These are phyloP conservation scores for Cephalopholis sonnerati DNA, from an alignment of 2,113 vertebrate genomes.

Conservation along the genomic window DNA sequence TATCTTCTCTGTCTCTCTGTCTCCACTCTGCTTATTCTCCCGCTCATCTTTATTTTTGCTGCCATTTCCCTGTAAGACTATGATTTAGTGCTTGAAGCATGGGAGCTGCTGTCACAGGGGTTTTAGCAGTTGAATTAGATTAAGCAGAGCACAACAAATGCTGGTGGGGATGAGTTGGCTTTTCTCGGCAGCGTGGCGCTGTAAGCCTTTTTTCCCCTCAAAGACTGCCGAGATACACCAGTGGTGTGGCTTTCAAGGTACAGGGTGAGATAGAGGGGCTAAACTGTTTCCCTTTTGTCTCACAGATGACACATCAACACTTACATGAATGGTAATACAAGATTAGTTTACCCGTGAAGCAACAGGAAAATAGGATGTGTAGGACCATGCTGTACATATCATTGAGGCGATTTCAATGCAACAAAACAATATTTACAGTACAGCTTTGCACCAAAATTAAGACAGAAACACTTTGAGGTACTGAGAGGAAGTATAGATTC, in stretches of 20 bases:
- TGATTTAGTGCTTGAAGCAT: slow-evolving; percentile 69
- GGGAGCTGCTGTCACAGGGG: slow-evolving; percentile 62
- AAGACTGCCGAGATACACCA: slow-evolving; percentile 57
- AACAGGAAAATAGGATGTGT: slow-evolving; percentile 39
- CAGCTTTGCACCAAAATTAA: slow-evolving; percentile 41
- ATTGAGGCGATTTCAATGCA: slow-evolving; percentile 35
- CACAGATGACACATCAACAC: slow-evolving; percentile 59
- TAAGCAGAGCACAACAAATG: slow-evolving; percentile 78
- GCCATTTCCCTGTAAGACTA: slow-evolving; percentile 41
- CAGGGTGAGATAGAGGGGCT: slow-evolving; percentile 45
- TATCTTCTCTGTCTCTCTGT: slow-evolving; percentile 36
- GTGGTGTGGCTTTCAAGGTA: slow-evolving; percentile 71
- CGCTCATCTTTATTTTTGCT: slow-evolving; percentile 32
- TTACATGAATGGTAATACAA: slow-evolving; percentile 51
- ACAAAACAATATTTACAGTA: slow-evolving; percentile 20
- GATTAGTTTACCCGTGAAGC: slow-evolving; percentile 54
- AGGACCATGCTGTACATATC: slow-evolving; percentile 8
- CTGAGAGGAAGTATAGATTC: slow-evolving; percentile 32
- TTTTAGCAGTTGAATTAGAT: slow-evolving; percentile 77
- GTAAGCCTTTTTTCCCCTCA: slow-evolving; percentile 69
- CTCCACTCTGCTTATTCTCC: slow-evolving; percentile 41
- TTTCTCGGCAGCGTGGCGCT: slow-evolving; percentile 68
- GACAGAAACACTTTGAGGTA: slow-evolving; percentile 19
- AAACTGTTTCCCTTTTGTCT: slow-evolving; percentile 61
- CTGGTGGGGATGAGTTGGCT: slow-evolving; percentile 76